Evolutionary conservation across 2,888 invertebrate genomes (phyloP).

Genomic region (Aromia moschata): DNA sequence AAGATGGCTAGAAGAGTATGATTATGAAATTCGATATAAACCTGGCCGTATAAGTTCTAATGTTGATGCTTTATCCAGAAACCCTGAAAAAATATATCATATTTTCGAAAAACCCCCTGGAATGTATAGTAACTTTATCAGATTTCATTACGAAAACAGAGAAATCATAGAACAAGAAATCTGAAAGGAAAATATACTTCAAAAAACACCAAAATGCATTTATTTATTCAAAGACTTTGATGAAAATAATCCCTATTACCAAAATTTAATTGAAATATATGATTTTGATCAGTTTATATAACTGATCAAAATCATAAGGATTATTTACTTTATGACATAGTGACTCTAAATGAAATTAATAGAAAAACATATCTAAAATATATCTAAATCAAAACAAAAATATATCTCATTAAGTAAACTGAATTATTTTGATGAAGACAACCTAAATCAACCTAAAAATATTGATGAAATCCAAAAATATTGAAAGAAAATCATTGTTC

Average conservation of each 20-base stretch:
- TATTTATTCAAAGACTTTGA: conserved; percentile 31
- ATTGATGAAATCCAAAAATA: neutral
- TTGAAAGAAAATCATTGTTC: neutral
- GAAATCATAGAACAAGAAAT: conserved; percentile 22
- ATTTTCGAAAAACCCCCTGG: neutral
- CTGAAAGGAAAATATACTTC: conserved; percentile 27
- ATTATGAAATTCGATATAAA: conserved; percentile 52
- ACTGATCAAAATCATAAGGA: too few relatives aligned
- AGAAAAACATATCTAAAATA: neutral
- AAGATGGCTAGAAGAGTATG: conserved; percentile 52
- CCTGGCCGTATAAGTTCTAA: conserved; percentile 47
- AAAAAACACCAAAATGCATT: conserved; percentile 27
- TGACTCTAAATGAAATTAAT: conserved; percentile 3
- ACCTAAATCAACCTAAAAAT: neutral
- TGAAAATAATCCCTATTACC: conserved; percentile 28
- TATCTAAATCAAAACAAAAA: neutral
- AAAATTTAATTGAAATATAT: conserved; percentile 17
- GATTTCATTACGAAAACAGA: conserved; percentile 28
- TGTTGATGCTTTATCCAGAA: conserved; percentile 46
- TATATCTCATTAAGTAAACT: too few relatives aligned
- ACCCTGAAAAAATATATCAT: too few relatives aligned
- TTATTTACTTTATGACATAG: too few relatives aligned
- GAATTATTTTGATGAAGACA: neutral
- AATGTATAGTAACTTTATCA: conserved; percentile 24
- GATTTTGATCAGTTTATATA: too few relatives aligned